A percentile compares a stretch with the other conserved stretches of the same genome.
These are phyloP conservation scores for Plestiodon gilberti DNA, from an alignment of 2,113 vertebrate genomes.

Conservation along the genomic window DNA sequence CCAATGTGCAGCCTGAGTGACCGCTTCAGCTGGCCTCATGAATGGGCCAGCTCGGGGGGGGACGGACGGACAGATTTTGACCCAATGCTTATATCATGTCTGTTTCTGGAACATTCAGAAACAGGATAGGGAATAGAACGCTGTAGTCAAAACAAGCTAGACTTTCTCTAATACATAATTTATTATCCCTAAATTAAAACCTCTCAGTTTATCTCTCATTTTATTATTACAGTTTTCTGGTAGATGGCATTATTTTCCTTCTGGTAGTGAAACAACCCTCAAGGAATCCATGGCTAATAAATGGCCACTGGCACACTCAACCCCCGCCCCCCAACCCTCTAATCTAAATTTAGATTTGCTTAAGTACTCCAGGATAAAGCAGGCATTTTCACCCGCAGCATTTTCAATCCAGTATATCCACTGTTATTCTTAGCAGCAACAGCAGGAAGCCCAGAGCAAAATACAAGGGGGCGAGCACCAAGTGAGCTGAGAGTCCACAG, in stretches of 20 bases:
- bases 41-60: no score
- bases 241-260: background rate
- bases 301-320: slow-evolving; percentile 9
- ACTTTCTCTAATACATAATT: background rate
- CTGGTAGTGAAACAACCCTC: slow-evolving; percentile 27
- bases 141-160: background rate
- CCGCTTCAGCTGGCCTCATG: no score
- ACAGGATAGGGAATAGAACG: background rate
- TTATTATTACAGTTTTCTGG: background rate
- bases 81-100: background rate
- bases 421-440: slow-evolving; percentile 15
- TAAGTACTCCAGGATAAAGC: slow-evolving; percentile 50
- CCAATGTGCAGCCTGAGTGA: no score
- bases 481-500: slow-evolving; percentile 11
- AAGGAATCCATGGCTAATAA: slow-evolving; percentile 50
- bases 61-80: no score
- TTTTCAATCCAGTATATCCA: slow-evolving; percentile 44
- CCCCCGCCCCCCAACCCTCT: slow-evolving; percentile 1
- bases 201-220: background rate
- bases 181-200: background rate
- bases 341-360: slow-evolving; percentile 57
- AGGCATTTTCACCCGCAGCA: background rate
- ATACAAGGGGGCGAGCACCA: background rate
- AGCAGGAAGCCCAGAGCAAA: slow-evolving; percentile 24
- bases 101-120: background rate